Evolutionary conservation across 2,888 invertebrate genomes (phyloP), one percentile per base, ranked within the genome.

Genomic region (Crocallis elinguaria): DNA sequence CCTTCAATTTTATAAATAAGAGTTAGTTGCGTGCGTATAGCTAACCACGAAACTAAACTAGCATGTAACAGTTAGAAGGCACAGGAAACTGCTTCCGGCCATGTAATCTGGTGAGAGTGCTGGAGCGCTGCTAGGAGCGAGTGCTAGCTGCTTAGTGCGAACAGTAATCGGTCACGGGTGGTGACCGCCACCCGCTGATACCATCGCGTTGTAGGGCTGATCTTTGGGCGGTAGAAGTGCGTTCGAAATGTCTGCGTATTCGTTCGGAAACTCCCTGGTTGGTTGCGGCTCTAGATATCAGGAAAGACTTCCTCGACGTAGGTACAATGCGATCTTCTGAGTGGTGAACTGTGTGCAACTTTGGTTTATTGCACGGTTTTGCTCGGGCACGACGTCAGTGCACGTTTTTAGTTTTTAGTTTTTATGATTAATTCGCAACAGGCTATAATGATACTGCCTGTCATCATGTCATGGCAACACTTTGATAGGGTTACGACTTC

Each of bases 131-230:
- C 36, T 19, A 49, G 41, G 35, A 23, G 33, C 16, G n/a, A 49
- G 30, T 29, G 19, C 37, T 23, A 12, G 36, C 3, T 16, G 16
- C 38, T 30, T 42, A 35, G 30, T 11, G 55, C 57, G 49, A 64
- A 62, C 57, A 64, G 60, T 59, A 62, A 66, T 63, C 54, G 59
- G 68, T 73, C 68, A 74, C 69, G 73, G 66, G 38, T 49, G 51
- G 52, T 67, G 48, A 51, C 45, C 61, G 39, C 45, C 39, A 35
- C 39, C n/a, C 35, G 32, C 32, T n/a, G 42, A 30, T 27, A 37
- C 41, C 19, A 41, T 50, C 43, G 51, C 25, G 25, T 19, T 43
- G 38, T 56, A 49, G 49, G 49, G 54, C 48, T 39, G 43, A n/a
- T 39, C 16, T n/a, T 11, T 23, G 7, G 5, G 9, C 25, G 7